phyloP scores from a whole-genome alignment of 1,140 invertebrate species.

The Aphidius gifuensis region DNA sequence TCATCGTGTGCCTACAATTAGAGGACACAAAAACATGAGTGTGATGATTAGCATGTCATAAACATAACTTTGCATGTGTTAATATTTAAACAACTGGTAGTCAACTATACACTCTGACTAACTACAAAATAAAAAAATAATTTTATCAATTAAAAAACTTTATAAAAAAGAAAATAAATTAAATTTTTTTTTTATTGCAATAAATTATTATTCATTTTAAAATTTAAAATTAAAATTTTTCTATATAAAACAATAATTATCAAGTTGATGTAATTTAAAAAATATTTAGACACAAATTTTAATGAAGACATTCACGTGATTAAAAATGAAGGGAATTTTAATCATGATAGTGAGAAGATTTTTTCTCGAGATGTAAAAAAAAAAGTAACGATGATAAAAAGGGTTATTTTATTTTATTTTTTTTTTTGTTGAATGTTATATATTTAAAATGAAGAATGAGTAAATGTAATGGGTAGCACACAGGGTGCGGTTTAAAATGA shows the following conservation, averaged over 20 bases:
- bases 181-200: background rate
- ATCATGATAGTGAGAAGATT: no score
- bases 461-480: background rate
- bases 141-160: background rate
- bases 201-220: background rate
- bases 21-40: background rate
- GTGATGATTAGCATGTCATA: constrained; percentile 15
- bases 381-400: no score
- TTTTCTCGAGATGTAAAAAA: no score
- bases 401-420: no score
- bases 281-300: no score
- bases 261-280: no score
- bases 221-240: no score
- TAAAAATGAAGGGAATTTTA: no score
- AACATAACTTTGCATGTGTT: constrained; percentile 16
- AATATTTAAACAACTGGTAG: background rate
- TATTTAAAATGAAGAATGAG: no score
- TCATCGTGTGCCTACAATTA: constrained; percentile 17
- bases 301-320: no score
- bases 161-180: background rate
- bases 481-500: constrained; percentile 46
- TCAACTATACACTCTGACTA: background rate
- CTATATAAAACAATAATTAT: no score
- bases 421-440: no score
- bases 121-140: background rate